Conservation (phyloP, 2,797 vertebrate species). For the Mallotus villosus region DNA sequence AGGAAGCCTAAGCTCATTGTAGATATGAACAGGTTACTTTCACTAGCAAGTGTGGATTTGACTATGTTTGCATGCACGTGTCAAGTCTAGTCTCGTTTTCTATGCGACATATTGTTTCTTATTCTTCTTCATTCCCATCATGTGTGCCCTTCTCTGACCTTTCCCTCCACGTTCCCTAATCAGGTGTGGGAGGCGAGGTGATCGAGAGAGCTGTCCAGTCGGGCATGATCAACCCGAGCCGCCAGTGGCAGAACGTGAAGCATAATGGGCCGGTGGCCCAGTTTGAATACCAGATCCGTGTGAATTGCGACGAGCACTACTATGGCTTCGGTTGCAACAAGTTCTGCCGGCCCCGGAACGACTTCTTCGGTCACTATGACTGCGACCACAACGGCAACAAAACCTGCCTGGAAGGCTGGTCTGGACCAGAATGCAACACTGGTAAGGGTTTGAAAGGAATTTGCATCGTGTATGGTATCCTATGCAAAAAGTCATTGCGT, state of each 20-base stretch:
- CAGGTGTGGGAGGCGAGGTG: slow-evolving; percentile 57
- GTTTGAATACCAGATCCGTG: slow-evolving; percentile 96
- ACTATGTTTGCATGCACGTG: not conserved
- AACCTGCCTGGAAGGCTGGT: slow-evolving; percentile 98
- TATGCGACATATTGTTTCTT: not conserved
- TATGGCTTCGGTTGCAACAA: slow-evolving; percentile 99
- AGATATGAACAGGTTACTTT: not conserved
- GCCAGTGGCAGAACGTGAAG: slow-evolving; percentile 89
- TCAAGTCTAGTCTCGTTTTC: too few relatives aligned
- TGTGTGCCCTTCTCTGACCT: not conserved
- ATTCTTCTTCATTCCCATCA: not conserved
- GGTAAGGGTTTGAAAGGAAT: slow-evolving; percentile 57
- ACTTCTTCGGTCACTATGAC: slow-evolving; percentile 97
- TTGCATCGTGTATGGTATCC: too few relatives aligned
- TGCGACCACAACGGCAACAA: slow-evolving; percentile 99
- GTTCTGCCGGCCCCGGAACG: slow-evolving; percentile 93
- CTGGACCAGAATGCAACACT: slow-evolving; percentile 86
- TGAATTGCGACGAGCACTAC: slow-evolving; percentile 94
- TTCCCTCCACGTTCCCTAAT: too few relatives aligned
- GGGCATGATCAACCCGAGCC: slow-evolving; percentile 96
- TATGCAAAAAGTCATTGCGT: too few relatives aligned
- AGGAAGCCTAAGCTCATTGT: not conserved
- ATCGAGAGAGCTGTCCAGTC: slow-evolving; percentile 93
- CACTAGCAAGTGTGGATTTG: not conserved
- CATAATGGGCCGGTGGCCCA: slow-evolving; percentile 88